These are phyloP conservation scores for Agrotis ipsilon DNA, from an alignment of 2,888 invertebrate species.

Conservation along the genomic window DNA sequence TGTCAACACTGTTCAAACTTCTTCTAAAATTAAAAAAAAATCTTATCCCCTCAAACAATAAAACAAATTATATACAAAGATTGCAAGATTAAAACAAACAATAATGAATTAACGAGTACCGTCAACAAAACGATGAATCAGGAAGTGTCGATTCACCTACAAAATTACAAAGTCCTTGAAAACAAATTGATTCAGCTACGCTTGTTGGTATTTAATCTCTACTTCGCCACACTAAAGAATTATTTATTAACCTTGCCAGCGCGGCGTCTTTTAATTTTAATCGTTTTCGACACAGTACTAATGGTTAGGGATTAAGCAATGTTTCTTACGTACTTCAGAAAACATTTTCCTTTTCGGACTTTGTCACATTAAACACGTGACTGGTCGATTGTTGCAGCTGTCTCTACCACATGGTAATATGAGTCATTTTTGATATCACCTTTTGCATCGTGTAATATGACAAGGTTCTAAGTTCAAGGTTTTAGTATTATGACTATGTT, in stretches of 20 bases:
- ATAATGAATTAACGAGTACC: neutral
- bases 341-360: conserved; percentile 15
- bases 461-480: neutral
- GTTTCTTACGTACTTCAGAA: conserved; percentile 1
- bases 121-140: conserved; percentile 11
- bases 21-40: too few relatives aligned
- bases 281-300: conserved; percentile 48
- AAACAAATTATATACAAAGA: neutral
- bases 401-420: neutral
- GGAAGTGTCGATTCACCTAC: conserved; percentile 9
- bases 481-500: neutral
- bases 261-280: conserved; percentile 59
- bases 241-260: conserved; percentile 52
- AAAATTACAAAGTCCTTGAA: conserved; percentile 59
- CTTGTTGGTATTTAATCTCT: conserved; percentile 43
- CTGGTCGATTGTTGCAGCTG: neutral
- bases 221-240: conserved; percentile 53
- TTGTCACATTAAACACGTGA: neutral
- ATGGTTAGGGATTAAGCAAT: conserved; percentile 24
- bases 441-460: neutral
- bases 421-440: neutral
- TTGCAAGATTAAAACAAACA: conserved; percentile 11
- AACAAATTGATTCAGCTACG: conserved; percentile 51
- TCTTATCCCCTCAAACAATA: neutral
- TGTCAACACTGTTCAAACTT: too few relatives aligned